Percentiles rank a stretch among this genome's conserved stretches.
Conservation (phyloP, 2,888 invertebrate genomes). For the Conus canariensis region DNA sequence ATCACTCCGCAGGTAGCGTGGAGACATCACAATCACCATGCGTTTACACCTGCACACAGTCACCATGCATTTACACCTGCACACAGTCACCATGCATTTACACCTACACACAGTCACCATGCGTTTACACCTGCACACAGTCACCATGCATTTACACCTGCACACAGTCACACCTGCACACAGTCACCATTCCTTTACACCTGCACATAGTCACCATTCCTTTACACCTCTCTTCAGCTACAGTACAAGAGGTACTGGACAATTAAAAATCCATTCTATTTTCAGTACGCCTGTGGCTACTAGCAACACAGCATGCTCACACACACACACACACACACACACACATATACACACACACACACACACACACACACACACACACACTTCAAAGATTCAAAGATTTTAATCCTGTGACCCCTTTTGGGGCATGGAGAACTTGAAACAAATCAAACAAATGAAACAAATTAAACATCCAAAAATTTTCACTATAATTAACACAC, state of each 20-base stretch:
- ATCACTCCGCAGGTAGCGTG: slow-evolving; percentile 86
- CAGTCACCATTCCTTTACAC: slow-evolving; percentile 87
- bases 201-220: slow-evolving; percentile 84
- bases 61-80: slow-evolving; percentile 87
- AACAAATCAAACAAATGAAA: no score
- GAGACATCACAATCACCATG: slow-evolving; percentile 89
- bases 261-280: no score
- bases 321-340: neutral
- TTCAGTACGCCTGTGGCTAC: no score
- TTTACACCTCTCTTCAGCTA: slow-evolving; percentile 82
- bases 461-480: no score
- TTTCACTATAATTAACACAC: no score
- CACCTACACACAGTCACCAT: slow-evolving; percentile 87
- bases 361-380: neutral
- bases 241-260: no score
- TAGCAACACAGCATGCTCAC: neutral
- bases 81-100: slow-evolving; percentile 87
- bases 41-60: slow-evolving; percentile 85
- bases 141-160: slow-evolving; percentile 88
- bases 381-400: neutral
- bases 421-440: no score
- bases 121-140: slow-evolving; percentile 87
- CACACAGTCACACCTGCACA: slow-evolving; percentile 84
- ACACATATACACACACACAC: neutral
- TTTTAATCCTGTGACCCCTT: no score